Evolutionary conservation across 2,888 invertebrate species (phyloP).

Genomic region (Labia minor): DNA sequence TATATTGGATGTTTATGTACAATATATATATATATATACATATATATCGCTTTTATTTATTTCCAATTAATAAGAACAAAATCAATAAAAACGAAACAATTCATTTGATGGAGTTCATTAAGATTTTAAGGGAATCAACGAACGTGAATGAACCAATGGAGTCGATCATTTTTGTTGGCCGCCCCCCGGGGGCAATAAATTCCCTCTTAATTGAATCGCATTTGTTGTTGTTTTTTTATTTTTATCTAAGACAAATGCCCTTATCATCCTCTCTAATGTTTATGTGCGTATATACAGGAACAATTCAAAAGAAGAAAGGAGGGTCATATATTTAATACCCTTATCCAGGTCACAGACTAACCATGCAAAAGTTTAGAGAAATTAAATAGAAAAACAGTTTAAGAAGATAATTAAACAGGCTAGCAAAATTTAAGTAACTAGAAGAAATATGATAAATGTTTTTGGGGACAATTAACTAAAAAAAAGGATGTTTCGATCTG

Average conservation of each 20-base stretch:
- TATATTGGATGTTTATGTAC: too few relatives aligned
- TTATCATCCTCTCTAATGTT: neutral
- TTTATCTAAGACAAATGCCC: neutral
- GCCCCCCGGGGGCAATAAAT: neutral
- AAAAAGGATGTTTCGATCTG: too few relatives aligned
- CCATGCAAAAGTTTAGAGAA: neutral
- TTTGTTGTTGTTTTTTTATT: neutral
- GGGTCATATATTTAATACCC: neutral
- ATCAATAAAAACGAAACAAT: neutral
- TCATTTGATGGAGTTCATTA: neutral
- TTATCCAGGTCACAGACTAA: neutral
- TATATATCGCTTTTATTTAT: too few relatives aligned
- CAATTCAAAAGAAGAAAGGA: neutral
- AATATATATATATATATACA: too few relatives aligned
- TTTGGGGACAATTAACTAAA: too few relatives aligned
- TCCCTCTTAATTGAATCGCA: constrained; percentile 13
- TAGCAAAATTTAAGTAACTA: too few relatives aligned
- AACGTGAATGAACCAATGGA: neutral
- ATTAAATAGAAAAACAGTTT: too few relatives aligned
- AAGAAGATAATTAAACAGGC: too few relatives aligned
- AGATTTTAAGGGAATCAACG: neutral
- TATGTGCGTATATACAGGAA: neutral
- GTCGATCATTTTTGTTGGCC: neutral
- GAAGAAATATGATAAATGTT: too few relatives aligned
- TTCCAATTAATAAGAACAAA: neutral